These are phyloP conservation scores for Heteractis magnifica DNA, from an alignment of 92 coral and sea anemone species.

Conservation along the genomic window DNA sequence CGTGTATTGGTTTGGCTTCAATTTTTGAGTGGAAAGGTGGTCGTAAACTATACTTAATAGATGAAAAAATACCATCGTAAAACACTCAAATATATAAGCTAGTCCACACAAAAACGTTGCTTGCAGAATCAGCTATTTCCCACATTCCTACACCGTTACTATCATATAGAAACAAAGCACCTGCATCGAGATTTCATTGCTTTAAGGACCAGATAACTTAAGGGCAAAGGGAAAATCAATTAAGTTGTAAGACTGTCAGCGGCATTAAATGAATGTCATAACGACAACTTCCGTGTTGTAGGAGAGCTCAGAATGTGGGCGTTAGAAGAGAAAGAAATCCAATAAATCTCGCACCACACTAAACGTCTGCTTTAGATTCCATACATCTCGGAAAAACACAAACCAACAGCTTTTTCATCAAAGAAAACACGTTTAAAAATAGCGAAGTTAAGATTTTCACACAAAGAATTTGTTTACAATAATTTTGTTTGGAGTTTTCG, in stretches of 20 bases:
- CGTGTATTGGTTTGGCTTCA: background rate
- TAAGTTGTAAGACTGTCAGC: background rate
- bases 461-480: background rate
- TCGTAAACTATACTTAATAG: background rate
- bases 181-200: background rate
- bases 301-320: background rate
- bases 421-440: background rate
- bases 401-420: background rate
- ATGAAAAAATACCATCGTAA: background rate
- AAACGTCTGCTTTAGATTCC: background rate
- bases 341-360: background rate
- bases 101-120: background rate
- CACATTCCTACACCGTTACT: background rate
- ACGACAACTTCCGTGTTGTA: background rate
- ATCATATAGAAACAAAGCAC: background rate
- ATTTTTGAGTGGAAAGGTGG: background rate
- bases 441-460: background rate
- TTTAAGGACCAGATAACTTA: background rate
- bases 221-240: background rate
- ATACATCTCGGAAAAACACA: background rate
- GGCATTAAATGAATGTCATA: background rate
- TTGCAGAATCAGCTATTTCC: background rate
- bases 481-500: background rate
- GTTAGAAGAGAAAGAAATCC: background rate
- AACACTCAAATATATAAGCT: background rate